phyloP scores from a whole-genome alignment of 2,113 vertebrate genomes.

The Aegotheles bennettii region DNA sequence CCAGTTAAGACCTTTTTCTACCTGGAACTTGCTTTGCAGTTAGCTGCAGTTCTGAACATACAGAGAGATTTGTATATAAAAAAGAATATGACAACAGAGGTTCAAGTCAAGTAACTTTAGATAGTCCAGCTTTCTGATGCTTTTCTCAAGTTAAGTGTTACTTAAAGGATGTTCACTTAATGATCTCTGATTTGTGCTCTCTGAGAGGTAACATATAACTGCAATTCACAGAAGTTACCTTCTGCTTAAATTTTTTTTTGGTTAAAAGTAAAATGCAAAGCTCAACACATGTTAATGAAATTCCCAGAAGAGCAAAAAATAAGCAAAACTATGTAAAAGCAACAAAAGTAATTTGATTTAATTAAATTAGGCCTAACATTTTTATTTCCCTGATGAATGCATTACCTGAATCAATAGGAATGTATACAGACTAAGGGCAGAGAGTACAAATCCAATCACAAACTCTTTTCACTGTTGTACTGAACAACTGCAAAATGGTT shows the following conservation, averaged over 20 bases:
- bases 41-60: neutral
- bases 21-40: neutral
- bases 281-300: neutral
- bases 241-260: neutral
- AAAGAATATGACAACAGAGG: neutral
- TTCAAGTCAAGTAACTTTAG: neutral
- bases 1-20: neutral
- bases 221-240: neutral
- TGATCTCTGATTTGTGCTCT: neutral
- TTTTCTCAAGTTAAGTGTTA: neutral
- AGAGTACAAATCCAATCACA: constrained; percentile 37
- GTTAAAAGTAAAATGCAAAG: neutral
- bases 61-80: neutral
- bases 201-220: neutral
- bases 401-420: constrained; percentile 59
- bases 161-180: neutral
- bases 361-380: constrained; percentile 51
- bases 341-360: constrained; percentile 57
- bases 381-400: constrained; percentile 54
- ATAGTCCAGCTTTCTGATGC: neutral
- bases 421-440: neutral
- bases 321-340: constrained; percentile 32
- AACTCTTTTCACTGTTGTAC: neutral
- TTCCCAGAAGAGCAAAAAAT: neutral
- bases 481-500: constrained; percentile 2